These are phyloP conservation scores for Cephalotes varians DNA, from an alignment of 2,888 invertebrate genomes.

Conservation along the genomic window DNA sequence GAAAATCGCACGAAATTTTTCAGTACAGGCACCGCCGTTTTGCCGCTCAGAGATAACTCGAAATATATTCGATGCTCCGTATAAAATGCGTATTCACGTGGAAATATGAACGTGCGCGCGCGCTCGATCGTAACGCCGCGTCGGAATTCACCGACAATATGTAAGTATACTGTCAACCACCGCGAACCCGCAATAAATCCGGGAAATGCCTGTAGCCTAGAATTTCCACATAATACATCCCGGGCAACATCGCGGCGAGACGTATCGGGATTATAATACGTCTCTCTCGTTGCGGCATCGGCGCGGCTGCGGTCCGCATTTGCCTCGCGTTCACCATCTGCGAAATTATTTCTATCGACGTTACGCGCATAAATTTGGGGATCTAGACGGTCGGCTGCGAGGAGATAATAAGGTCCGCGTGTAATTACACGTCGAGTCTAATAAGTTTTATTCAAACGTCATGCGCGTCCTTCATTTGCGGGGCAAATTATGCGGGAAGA, in stretches of 20 bases:
- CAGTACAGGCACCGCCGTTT: neutral
- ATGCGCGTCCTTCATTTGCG: slow-evolving; percentile 8
- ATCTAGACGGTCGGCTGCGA: neutral
- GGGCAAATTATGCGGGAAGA: slow-evolving; percentile 8
- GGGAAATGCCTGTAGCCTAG: slow-evolving; percentile 66
- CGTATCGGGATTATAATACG: slow-evolving; percentile 52
- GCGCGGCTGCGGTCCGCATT: neutral
- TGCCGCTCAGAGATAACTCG: slow-evolving; percentile 18
- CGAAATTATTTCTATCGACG: slow-evolving; percentile 38
- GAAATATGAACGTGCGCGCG: slow-evolving; percentile 61
- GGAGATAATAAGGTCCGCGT: slow-evolving; percentile 15
- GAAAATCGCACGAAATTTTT: slow-evolving; percentile 36
- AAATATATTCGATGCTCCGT: slow-evolving; percentile 33
- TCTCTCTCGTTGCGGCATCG: slow-evolving; percentile 42
- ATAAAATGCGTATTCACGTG: slow-evolving; percentile 22
- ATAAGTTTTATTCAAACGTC: slow-evolving; percentile 40
- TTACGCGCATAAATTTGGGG: slow-evolving; percentile 16
- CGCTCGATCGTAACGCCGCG: slow-evolving; percentile 54
- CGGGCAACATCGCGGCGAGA: slow-evolving; percentile 27
- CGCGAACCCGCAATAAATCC: slow-evolving; percentile 68
- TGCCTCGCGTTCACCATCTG: neutral
- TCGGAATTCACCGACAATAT: slow-evolving; percentile 59
- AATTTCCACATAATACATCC: slow-evolving; percentile 67
- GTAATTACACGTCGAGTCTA: slow-evolving; percentile 28
- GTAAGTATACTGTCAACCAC: slow-evolving; percentile 72